Percentiles rank a stretch among this genome's conserved stretches.
phyloP scores from a whole-genome alignment of 2,888 invertebrate genomes.

The Chydorus sphaericus region DNA sequence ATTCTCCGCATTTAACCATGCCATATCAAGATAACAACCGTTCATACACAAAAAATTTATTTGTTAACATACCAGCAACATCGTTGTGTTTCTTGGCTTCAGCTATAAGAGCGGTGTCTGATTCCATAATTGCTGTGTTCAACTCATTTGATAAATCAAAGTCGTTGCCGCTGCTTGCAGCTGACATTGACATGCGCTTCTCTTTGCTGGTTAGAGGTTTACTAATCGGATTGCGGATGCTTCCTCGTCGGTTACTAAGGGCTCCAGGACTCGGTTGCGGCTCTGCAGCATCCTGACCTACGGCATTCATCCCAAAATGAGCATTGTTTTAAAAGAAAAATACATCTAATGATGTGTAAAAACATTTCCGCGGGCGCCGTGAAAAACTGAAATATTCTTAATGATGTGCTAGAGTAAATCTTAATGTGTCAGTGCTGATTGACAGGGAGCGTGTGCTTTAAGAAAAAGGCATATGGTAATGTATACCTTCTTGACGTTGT shows the following conservation, averaged over 20 bases:
- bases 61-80: slow-evolving; percentile 36
- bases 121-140: slow-evolving; percentile 45
- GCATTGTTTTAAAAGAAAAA: not conserved
- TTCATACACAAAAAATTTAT: not conserved
- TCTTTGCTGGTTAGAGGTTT: not conserved
- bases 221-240: no score
- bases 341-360: no score
- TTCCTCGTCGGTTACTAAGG: no score
- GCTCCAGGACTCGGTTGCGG: no score
- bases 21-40: not conserved
- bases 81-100: slow-evolving; percentile 59
- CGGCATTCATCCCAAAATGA: not conserved
- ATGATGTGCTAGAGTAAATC: not conserved
- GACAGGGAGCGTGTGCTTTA: not conserved
- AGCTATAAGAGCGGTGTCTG: slow-evolving; percentile 65
- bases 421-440: not conserved
- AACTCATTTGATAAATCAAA: slow-evolving; percentile 11
- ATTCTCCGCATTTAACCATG: not conserved
- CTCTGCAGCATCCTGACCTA: slow-evolving; percentile 11
- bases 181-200: not conserved
- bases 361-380: no score
- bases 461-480: no score
- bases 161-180: not conserved
- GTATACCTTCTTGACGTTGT: slow-evolving; percentile 21
- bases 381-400: no score